These are phyloP conservation scores for Brachionichthys hirsutus DNA, from an alignment of 2,113 vertebrate species.

Conservation along the genomic window DNA sequence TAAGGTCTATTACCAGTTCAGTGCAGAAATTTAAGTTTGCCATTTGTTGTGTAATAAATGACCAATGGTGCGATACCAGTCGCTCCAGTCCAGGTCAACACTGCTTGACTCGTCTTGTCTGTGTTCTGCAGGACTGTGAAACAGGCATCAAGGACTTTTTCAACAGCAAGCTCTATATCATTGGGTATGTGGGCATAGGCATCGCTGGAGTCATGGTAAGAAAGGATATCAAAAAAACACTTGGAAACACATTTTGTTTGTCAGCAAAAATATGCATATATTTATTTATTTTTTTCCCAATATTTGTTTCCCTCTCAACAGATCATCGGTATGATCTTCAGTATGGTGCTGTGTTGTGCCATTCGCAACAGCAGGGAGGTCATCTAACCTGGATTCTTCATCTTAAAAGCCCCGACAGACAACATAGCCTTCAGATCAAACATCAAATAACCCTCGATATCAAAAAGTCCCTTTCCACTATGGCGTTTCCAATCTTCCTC, in stretches of 20 bases:
- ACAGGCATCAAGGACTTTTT: conserved; percentile 84
- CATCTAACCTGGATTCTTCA: conserved; percentile 75
- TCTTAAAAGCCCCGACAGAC: conserved; percentile 20
- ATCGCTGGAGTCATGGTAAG: conserved; percentile 94
- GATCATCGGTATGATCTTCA: conserved; percentile 99
- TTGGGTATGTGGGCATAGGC: conserved; percentile 91
- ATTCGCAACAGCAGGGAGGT: conserved; percentile 92
- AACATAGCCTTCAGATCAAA: conserved; percentile 36
- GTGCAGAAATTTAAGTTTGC: neutral
- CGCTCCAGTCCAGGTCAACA: neutral
- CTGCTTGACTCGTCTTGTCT: conserved; percentile 5
- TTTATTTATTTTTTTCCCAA: neutral
- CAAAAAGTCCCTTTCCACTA: conserved; percentile 3
- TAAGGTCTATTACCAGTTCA: conserved; percentile 28
- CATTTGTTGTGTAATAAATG: conserved; percentile 6
- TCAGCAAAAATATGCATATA: neutral
- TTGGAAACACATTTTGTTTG: neutral
- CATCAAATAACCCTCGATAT: neutral
- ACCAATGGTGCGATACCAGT: neutral
- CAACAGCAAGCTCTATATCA: conserved; percentile 85
- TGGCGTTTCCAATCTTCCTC: conserved; percentile 4
- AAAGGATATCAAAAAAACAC: conserved; percentile 2
- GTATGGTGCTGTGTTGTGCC: conserved; percentile 96
- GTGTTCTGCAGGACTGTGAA: conserved; percentile 82
- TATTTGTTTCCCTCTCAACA: conserved; percentile 55